phyloP scores from a whole-genome alignment of 35 echinoderm and acorn worm species.

The Hemicentrotus pulcherrimus region DNA sequence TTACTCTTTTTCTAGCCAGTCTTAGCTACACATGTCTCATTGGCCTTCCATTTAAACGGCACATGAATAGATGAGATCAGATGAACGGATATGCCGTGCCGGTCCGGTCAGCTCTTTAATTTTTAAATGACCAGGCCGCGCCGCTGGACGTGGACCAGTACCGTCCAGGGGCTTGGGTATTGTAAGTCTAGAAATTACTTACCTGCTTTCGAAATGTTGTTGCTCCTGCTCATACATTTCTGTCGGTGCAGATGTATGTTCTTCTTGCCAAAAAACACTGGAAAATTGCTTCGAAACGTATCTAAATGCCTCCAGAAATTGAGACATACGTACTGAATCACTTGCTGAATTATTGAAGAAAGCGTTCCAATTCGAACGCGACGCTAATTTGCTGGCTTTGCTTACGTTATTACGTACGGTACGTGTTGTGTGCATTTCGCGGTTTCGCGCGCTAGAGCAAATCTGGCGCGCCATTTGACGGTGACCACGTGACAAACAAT shows the following conservation, averaged over 20 bases:
- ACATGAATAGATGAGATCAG: no score
- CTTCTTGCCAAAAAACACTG: background rate
- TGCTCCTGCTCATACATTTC: background rate
- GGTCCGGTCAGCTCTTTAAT: background rate
- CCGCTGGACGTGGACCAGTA: no score
- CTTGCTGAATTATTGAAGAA: no score
- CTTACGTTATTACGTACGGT: no score
- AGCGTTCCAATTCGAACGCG: background rate
- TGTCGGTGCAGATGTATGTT: background rate
- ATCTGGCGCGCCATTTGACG: background rate
- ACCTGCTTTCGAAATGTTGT: background rate
- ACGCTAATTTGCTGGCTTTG: no score
- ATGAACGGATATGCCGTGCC: background rate
- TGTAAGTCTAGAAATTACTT: background rate
- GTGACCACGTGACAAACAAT: background rate
- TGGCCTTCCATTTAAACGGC: no score
- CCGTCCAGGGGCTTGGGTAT: no score
- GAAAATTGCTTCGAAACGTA: background rate
- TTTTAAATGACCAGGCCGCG: background rate
- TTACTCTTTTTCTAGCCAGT: no score
- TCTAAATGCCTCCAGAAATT: background rate
- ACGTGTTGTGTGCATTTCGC: no score
- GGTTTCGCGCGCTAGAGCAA: background rate
- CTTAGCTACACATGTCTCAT: no score
- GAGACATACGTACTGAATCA: background rate